Conservation (phyloP, 2,888 invertebrate species). For the Amiota mariae region DNA sequence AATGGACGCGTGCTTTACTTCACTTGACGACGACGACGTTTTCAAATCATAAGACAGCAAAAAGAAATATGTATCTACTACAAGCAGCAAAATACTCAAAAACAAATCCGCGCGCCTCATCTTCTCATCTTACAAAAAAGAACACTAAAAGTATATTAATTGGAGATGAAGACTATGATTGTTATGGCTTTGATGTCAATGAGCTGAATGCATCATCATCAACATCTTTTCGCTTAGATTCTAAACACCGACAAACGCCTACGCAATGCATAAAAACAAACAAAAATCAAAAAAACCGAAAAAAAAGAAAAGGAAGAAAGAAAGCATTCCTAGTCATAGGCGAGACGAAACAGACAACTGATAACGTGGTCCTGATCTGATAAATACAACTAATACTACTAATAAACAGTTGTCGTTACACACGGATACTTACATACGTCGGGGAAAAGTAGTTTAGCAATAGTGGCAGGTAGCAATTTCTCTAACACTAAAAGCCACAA, state of each 20-base stretch:
- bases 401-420: conserved; percentile 8
- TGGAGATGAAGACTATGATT: neutral
- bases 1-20: conserved; percentile 53
- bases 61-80: conserved; percentile 24
- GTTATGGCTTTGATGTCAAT: neutral
- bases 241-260: conserved; percentile 28
- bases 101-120: conserved; percentile 15
- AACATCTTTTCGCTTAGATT: neutral
- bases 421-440: neutral
- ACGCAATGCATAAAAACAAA: conserved; percentile 29
- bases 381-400: neutral
- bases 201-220: conserved; percentile 17
- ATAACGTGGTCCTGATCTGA: conserved; percentile 29
- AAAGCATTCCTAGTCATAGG: neutral
- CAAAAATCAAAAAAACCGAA: conserved; percentile 12
- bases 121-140: conserved; percentile 29
- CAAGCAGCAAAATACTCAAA: conserved; percentile 28
- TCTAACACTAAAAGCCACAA: neutral
- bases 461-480: conserved; percentile 9
- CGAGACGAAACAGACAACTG: neutral
- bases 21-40: neutral
- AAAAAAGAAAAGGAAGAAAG: neutral
- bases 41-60: neutral
- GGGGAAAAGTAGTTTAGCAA: neutral
- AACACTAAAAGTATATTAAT: neutral